Base-by-base conservation (phyloP, 2,888 invertebrate genomes). In the Microdon myrmicae region DNA sequence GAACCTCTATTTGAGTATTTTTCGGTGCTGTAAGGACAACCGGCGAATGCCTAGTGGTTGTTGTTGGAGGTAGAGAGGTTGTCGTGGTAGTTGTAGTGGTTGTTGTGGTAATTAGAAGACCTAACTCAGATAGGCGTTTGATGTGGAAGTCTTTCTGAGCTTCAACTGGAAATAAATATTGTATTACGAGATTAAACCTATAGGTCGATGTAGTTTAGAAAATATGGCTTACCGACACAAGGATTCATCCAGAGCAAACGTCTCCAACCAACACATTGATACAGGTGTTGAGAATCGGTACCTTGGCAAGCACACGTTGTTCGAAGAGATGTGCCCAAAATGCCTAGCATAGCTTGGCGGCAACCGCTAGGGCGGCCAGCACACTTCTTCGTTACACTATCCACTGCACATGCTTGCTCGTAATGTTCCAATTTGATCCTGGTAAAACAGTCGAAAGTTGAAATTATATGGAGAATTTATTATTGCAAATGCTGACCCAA, bases 231-330 rank as follows among this genome's bases (percentile, higher is more conserved):
- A 94, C 94, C 93, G 71, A 94, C 94, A 79, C 94, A 94, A 43
- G 94, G 92, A 79, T 94, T 94, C 58, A 94, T 87, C 94, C 94
- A 94, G 25, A 94, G 83, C 26, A 94, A 84, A 55, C 94, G 80
- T 73, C 94, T 92, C 94, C 94, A 94, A 43, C 93, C 94, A 1
- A 94, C 84, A 72, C 94, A 94, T 74, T 92, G 90, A 77, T 93
- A 92, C 22, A 92, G 83, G 76, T 92, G 90, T 25, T 89, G 87
- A 74, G 90, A 86, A 81, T 94, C 92, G 2, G 90, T 90, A 22
- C 92, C 92, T 67, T 92, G 88, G 77, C 95, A 95, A 29, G 90
- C 91, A 75, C 95, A 95, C 45, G 90, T 90, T 25, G 91, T 90
- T 67, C 94, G 84, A 38, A 95, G 82, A 76, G 91, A 90, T n/a